Evolutionary conservation across 1,140 invertebrate genomes (phyloP).

Genomic region (Zelostemma sp.): DNA sequence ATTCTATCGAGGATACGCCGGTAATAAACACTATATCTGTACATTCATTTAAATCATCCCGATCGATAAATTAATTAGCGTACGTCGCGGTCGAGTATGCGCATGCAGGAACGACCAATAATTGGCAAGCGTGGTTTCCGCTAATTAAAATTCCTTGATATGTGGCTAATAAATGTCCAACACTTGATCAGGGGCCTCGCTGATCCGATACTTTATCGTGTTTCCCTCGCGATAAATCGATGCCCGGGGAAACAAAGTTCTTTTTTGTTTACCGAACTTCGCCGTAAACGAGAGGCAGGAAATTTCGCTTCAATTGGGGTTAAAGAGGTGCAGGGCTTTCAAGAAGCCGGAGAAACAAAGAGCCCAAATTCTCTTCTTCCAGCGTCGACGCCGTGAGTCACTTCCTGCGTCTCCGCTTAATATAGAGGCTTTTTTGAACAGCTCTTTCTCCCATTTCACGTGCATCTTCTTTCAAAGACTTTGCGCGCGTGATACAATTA

Average conservation of each 20-base stretch:
- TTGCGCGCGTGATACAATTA: background rate
- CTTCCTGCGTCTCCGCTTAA: slow-evolving; percentile 41
- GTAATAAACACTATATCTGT: no score
- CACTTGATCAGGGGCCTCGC: slow-evolving; percentile 1
- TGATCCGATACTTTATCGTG: no score
- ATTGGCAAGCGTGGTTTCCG: slow-evolving; percentile 20
- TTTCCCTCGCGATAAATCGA: no score
- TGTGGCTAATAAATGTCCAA: slow-evolving; percentile 18
- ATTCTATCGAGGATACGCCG: no score
- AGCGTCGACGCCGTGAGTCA: slow-evolving; percentile 23
- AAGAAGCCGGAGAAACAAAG: slow-evolving; percentile 31
- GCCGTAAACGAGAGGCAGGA: no score
- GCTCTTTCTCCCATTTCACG: slow-evolving; percentile 15
- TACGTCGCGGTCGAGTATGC: background rate
- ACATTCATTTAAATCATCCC: slow-evolving; percentile 19
- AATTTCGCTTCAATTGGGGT: background rate
- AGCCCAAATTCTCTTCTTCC: slow-evolving; percentile 17
- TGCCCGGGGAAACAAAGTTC: no score
- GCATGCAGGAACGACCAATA: slow-evolving; percentile 12
- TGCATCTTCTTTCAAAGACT: slow-evolving; percentile 13
- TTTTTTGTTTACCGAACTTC: no score
- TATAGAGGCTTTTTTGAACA: slow-evolving; percentile 37
- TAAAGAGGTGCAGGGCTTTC: slow-evolving; percentile 7
- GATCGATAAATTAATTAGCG: slow-evolving; percentile 30
- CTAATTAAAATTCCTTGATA: slow-evolving; percentile 26